These are phyloP conservation scores for Nycteola revayana DNA, from an alignment of 2,888 invertebrate genomes.

Conservation along the genomic window DNA sequence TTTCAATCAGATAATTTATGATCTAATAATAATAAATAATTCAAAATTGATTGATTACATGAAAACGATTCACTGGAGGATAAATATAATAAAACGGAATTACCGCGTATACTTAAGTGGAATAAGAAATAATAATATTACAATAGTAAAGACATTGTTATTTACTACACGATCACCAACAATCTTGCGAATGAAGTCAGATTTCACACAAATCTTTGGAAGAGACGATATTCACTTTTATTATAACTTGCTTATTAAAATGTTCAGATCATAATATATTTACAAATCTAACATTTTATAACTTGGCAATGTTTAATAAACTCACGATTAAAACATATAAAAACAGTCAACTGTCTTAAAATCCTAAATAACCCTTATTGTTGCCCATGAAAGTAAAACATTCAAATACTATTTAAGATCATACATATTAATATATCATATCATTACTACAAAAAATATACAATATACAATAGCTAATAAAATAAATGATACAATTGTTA, in stretches of 20 bases:
- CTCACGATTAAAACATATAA: too few species aligned
- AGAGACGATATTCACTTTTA: too few species aligned
- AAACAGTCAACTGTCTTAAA: too few species aligned
- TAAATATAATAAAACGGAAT: slow-evolving; percentile 11
- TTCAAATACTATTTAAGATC: slow-evolving; percentile 21
- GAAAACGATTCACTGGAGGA: slow-evolving; percentile 30
- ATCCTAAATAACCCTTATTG: background rate
- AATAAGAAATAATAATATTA: slow-evolving; percentile 17
- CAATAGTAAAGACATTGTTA: slow-evolving; percentile 16
- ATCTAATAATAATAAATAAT: too few species aligned
- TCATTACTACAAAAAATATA: slow-evolving; percentile 22
- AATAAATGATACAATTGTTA: slow-evolving; percentile 35
- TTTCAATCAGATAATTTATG: too few species aligned
- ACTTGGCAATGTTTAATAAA: too few species aligned
- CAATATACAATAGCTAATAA: slow-evolving; percentile 39
- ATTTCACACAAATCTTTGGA: slow-evolving; percentile 29
- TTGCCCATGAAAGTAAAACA: slow-evolving; percentile 15
- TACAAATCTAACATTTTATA: background rate
- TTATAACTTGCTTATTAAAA: background rate
- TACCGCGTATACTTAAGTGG: slow-evolving; percentile 16
- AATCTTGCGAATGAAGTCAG: slow-evolving; percentile 16
- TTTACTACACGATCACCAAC: slow-evolving; percentile 19
- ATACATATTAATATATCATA: slow-evolving; percentile 30
- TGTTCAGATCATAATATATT: background rate
- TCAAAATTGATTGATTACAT: too few species aligned